Base-by-base conservation (phyloP, 1,140 invertebrate species). In the Ceratitis capitata region DNA sequence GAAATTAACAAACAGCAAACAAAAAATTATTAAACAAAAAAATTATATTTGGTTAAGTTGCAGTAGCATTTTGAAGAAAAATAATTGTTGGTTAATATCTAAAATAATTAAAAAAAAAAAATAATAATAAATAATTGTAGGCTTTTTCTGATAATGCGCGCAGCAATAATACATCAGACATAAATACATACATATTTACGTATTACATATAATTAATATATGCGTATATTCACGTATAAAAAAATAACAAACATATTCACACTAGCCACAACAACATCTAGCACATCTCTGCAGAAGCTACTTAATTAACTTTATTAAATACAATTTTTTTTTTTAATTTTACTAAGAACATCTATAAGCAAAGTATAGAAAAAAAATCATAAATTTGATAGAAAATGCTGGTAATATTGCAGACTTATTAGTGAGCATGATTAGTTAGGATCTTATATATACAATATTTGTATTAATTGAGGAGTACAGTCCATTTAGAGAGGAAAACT, bases 221-320 rank as follows among this genome's bases (percentile, higher is more conserved):
- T 69, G 39, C 64, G 19, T 69, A 69, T 35, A 39, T 39, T n/a
- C 7, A 39, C 29, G 32, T 84, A 35, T 23, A 84, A 32, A 61
- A 19, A 58, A 19, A 12, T 58, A 39, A 14, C 19, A 53, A 19
- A 19, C 39, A 58, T 58, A 84, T 84, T 2, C 19, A 85, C 45
- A 85, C 56, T 26, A 58, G 16, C 29, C 35, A 84, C 83, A 45
- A 84, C 35, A 84, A 85, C 32, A 23, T 39, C 42, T 39, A 78
- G 29, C 61, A 69, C 32, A 69, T 69, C 32, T 69, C 32, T 69
- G 61, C 69, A 45, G 45, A 47, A 78, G 69, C 39, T 47, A 78
- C 69, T 78, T 78, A 78, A 78, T 78, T 78, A 45, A 78, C 39
- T 78, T 26, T 10, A 64, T 47, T 45, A 45, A 61, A 29, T 61